Base-by-base conservation (phyloP, 2,113 vertebrate species). In the Pica pica region DNA sequence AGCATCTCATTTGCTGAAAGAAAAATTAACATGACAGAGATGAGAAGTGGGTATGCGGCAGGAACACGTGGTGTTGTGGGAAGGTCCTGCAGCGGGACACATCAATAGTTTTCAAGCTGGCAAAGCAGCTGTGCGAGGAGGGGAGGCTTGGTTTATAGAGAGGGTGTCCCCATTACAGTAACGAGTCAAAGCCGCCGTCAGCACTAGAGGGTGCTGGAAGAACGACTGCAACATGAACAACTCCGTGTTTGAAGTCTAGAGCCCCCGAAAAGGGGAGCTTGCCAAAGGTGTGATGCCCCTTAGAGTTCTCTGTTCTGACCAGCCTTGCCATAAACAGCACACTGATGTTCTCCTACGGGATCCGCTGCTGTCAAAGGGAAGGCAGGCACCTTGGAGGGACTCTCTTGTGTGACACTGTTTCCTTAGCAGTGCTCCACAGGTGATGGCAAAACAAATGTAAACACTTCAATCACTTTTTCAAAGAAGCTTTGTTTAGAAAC, bases 101-200 rank as follows among this genome's bases (percentile, higher is more conserved):
- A 10, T 31, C 30, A 12, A 5, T 11, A 9, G 12, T 23, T 63
- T n/a, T 14, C 20, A 9, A 9, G 21, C 0, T 13, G 47, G 30
- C 28, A 20, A 37, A 57, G 57, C 39, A 30, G 33, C 35, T 90
- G 31, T 37, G 79, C 9, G 7, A 5, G 6, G 10, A 27, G 65
- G 16, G 35, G 41, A 47, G 69, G 14, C 5, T 5, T 2, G 44
- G 15, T 7, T 67, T 16, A 0, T 3, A 9, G 30, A 3, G 44
- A 26, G 5, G 13, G 0, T 7, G 35, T 59, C 37, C 3, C 5
- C 0, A 0, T 14, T 8, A 1, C 0, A 5, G 3, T 4, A 10
- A 26, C 2, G 39, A 15, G 50, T 31, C 49, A 1, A 3, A 8
- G 52, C 80, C 49, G 19, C 39, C 0, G 13, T 33, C 37, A 57